A percentile compares a stretch with the other conserved stretches of the same genome.
Conservation (phyloP, 2,888 invertebrate genomes). For the Lasioglossum zephyrum region DNA sequence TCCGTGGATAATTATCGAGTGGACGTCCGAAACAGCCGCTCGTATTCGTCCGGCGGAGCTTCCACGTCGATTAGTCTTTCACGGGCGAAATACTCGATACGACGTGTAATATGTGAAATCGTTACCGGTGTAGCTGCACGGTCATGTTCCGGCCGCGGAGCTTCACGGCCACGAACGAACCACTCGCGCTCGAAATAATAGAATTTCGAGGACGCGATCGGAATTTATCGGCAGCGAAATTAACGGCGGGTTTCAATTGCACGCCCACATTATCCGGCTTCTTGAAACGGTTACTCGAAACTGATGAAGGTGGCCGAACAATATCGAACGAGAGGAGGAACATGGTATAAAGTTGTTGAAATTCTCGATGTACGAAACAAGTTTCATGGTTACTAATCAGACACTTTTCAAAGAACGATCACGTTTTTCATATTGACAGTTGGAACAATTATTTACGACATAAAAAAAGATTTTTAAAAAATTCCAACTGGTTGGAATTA, state of each 20-base stretch:
- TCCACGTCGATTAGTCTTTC: slow-evolving; percentile 55
- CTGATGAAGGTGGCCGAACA: not conserved
- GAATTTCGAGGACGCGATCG: slow-evolving; percentile 1
- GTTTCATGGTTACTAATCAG: not conserved
- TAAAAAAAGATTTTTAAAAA: too few relatives aligned
- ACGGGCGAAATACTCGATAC: slow-evolving; percentile 33
- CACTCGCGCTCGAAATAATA: not conserved
- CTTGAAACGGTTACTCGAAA: not conserved
- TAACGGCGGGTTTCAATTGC: slow-evolving; percentile 4
- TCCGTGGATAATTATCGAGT: slow-evolving; percentile 53
- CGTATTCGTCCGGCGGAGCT: slow-evolving; percentile 29
- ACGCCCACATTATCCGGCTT: not conserved
- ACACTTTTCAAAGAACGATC: too few relatives aligned
- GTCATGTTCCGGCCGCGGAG: slow-evolving; percentile 12
- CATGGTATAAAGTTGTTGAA: not conserved
- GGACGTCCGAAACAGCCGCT: slow-evolving; percentile 45
- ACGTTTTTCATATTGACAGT: too few relatives aligned
- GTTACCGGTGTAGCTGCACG: slow-evolving; percentile 26
- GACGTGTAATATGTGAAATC: slow-evolving; percentile 33
- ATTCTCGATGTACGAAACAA: not conserved
- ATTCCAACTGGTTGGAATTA: too few relatives aligned
- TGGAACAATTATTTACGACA: too few relatives aligned
- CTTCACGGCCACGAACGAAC: slow-evolving; percentile 7
- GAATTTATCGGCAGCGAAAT: slow-evolving; percentile 5
- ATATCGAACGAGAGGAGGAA: not conserved